These are phyloP conservation scores for Lepisosteus oculatus DNA, from an alignment of 2,113 vertebrate genomes.

Conservation along the genomic window DNA sequence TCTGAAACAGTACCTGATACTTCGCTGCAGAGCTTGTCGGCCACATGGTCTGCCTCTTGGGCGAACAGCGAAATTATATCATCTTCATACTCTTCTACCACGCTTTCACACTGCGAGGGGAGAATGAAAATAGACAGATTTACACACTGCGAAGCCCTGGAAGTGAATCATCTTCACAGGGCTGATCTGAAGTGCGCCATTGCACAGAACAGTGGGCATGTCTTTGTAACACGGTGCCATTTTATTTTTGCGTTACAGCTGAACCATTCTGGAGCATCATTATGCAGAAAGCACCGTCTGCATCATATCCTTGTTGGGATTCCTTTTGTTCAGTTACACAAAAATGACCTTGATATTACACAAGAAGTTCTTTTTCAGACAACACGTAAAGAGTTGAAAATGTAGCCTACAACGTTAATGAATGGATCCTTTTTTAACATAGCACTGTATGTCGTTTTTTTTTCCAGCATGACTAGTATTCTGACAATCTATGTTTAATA, in stretches of 20 bases:
- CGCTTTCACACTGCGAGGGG: slow-evolving; percentile 70
- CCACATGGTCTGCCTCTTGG: slow-evolving; percentile 61
- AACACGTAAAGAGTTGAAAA: too few relatives aligned
- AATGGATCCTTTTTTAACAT: too few relatives aligned
- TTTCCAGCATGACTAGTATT: too few relatives aligned
- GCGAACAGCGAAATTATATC: slow-evolving; percentile 76
- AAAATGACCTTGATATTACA: too few relatives aligned
- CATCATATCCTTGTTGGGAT: not conserved
- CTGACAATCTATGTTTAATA: too few relatives aligned
- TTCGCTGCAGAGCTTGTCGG: slow-evolving; percentile 76
- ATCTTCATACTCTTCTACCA: slow-evolving; percentile 83
- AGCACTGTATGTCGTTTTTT: too few relatives aligned
- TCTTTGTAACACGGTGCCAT: slow-evolving; percentile 3
- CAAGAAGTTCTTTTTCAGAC: too few relatives aligned
- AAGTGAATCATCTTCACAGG: slow-evolving; percentile 1
- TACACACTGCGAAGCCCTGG: not conserved
- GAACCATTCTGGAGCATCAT: not conserved
- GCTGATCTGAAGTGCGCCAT: not conserved
- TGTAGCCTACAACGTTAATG: too few relatives aligned
- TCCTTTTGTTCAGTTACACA: too few relatives aligned
- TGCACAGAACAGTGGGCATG: not conserved
- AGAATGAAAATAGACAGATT: slow-evolving; percentile 15
- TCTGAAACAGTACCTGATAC: slow-evolving; percentile 81
- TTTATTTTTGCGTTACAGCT: slow-evolving; percentile 16
- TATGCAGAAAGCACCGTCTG: not conserved